These are phyloP conservation scores for Idaea aversata DNA, from an alignment of 2,888 invertebrate species.

Conservation along the genomic window DNA sequence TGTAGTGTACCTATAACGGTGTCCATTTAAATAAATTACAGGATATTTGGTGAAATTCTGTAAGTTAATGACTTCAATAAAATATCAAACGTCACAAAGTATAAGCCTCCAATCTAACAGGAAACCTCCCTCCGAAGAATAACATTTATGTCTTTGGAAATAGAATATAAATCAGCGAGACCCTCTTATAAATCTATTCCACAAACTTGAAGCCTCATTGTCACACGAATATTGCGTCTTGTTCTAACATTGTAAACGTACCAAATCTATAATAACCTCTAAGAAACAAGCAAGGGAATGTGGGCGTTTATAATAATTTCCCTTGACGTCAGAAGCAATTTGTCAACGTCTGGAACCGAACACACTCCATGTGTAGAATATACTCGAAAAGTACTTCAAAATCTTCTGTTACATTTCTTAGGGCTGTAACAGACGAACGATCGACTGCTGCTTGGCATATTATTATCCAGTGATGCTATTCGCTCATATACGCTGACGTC, in stretches of 20 bases:
- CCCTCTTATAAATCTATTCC: neutral
- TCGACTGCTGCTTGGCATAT: too few relatives aligned
- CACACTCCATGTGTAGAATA: slow-evolving; percentile 24
- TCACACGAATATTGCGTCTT: neutral
- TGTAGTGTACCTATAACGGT: too few relatives aligned
- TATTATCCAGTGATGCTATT: too few relatives aligned
- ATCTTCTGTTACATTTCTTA: slow-evolving; percentile 10
- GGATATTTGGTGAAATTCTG: neutral
- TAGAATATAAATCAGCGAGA: neutral
- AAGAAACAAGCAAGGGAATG: slow-evolving; percentile 14
- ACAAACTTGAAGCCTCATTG: neutral
- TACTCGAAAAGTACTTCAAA: slow-evolving; percentile 14
- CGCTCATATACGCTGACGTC: too few relatives aligned
- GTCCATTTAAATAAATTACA: neutral
- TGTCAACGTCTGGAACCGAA: slow-evolving; percentile 47
- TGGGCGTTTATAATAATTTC: slow-evolving; percentile 55
- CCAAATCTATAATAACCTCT: neutral
- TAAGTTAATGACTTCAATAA: neutral
- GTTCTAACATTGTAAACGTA: neutral
- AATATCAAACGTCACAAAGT: neutral
- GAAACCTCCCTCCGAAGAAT: neutral
- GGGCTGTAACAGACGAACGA: neutral
- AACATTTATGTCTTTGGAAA: neutral
- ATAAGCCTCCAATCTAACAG: neutral
- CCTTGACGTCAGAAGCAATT: slow-evolving; percentile 48